A percentile compares a stretch with the other conserved stretches of the same genome.
Evolutionary conservation across 2,888 invertebrate genomes (phyloP).

Genomic region (Habroteleia sp.): DNA sequence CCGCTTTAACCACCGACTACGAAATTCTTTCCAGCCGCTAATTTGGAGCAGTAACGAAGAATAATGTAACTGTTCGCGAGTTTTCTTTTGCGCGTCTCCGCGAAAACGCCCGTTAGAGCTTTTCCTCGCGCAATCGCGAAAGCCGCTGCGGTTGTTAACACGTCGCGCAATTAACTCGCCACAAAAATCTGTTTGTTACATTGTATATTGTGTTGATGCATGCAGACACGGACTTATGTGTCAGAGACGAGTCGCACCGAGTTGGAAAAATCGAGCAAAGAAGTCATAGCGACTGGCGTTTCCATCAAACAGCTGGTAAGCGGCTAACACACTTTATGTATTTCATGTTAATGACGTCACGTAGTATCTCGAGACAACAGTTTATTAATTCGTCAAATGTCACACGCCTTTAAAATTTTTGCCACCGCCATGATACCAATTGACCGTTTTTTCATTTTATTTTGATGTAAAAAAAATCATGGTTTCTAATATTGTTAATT

Average conservation of each 20-base stretch:
- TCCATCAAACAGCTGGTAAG: conserved; percentile 82
- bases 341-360: conserved; percentile 55
- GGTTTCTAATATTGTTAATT: too few species aligned
- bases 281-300: conserved; percentile 81
- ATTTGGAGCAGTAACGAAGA: conserved; percentile 9
- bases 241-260: conserved; percentile 78
- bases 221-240: conserved; percentile 80
- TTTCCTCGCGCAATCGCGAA: conserved; percentile 36
- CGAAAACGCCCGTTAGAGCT: conserved; percentile 18
- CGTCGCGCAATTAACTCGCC: conserved; percentile 30
- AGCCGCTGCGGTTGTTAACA: conserved; percentile 30
- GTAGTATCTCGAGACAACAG: conserved; percentile 31
- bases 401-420: conserved; percentile 1
- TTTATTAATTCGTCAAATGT: conserved; percentile 39
- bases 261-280: conserved; percentile 77
- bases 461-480: too few species aligned
- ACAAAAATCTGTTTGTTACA: conserved; percentile 50
- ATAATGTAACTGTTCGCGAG: conserved; percentile 18
- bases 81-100: conserved; percentile 3
- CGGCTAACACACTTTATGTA: conserved; percentile 53
- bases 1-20: too few species aligned
- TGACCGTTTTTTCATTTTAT: too few species aligned
- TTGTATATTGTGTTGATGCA: conserved; percentile 72
- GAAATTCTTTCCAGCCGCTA: conserved; percentile 4
- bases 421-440: too few species aligned